Evolutionary conservation across 2,797 vertebrate genomes (phyloP).

Genomic region (Helostoma temminkii): DNA sequence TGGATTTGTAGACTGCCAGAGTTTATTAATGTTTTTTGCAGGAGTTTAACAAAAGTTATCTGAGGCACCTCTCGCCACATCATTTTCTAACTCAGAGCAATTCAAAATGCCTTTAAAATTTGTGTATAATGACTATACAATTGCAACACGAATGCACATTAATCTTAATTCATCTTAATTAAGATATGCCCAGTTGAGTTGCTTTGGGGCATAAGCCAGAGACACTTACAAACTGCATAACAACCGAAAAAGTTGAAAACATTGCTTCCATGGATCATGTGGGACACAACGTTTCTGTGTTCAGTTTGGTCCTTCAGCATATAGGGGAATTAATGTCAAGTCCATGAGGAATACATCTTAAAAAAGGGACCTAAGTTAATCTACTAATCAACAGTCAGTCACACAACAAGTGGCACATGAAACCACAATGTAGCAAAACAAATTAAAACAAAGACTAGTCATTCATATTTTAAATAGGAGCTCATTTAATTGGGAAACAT

Average conservation of each 20-base stretch:
- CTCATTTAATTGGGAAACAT: background rate
- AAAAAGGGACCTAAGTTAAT: background rate
- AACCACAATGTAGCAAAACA: background rate
- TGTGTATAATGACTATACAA: conserved; percentile 18
- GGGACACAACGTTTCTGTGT: background rate
- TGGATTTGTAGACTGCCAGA: background rate
- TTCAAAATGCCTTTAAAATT: conserved; percentile 1
- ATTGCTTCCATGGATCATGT: background rate
- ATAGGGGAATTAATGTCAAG: background rate
- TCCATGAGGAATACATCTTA: background rate
- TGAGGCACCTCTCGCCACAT: background rate
- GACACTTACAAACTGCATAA: conserved; percentile 5
- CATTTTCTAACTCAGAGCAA: background rate
- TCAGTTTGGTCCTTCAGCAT: background rate
- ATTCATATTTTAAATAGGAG: background rate
- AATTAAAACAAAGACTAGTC: background rate
- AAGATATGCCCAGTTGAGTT: background rate
- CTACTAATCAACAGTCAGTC: background rate
- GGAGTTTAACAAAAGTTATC: background rate
- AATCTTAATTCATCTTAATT: conserved; percentile 26
- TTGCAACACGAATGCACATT: conserved; percentile 12
- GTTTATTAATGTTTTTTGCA: conserved; percentile 1
- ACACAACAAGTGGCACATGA: background rate
- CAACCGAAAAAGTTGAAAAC: background rate
- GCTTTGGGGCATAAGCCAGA: conserved; percentile 3